Evolutionary conservation across 2,797 vertebrate species (phyloP), one percentile per base, ranked within the genome.

Genomic region (Chaetophractus vellerosus): DNA sequence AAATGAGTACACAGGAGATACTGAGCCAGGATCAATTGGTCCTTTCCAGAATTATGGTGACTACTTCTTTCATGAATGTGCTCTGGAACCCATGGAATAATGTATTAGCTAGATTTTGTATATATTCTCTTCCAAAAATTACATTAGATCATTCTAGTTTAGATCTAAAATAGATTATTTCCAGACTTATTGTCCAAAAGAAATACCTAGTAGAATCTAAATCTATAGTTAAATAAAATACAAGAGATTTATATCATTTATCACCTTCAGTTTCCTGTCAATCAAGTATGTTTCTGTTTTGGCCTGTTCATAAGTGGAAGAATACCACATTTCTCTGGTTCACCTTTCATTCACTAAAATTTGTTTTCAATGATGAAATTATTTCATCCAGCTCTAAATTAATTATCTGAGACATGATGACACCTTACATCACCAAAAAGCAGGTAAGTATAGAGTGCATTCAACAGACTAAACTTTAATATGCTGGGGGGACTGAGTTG

Each of bases 201-300:
- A 94, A 90, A 81, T 31, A 75, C 2, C 66, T 75, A 52, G 12
- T 6, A 85, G 5, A 57, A 74, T 52, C 38, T 61, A 86, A 52
- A 75, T 87, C 5, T 61, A 33, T 55, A 92, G 75, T 23, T 91
- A 92, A 75, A 36, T 95, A 57, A 59, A 88, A 78, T 68, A 86
- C 21, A 2, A 91, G 26, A 41, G 74, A 72, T 2, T 52, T 61
- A 12, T 36, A 15, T 80, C 45, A 63, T 66, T 78, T 64, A 48
- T 76, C 15, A 66, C 9, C 48, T 87, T 85, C 23, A 11, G 10
- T 68, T 88, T 80, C 33, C 10, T 69, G 28, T 63, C 75, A 94
- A 24, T 64, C 87, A 18, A 4, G 2, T 36, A 31, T 69, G 33
- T 81, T 91, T 76, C 82, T 63, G 4, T 41, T 24, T 15, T 69